Evolutionary conservation across 2,113 vertebrate species (phyloP).

Genomic region (Actenoides lindsayi): DNA sequence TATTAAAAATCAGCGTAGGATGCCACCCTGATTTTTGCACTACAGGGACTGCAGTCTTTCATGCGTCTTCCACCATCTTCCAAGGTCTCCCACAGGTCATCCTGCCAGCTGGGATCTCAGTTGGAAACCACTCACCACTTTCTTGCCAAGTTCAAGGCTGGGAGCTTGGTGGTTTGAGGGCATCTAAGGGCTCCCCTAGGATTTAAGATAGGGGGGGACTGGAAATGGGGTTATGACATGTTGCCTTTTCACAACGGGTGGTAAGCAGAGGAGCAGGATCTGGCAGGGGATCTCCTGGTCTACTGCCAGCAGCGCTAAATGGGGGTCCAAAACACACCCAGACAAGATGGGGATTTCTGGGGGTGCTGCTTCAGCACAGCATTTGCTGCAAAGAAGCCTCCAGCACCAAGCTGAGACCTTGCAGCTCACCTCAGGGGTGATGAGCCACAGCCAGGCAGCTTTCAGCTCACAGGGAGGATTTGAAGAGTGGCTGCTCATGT

Average conservation of each 20-base stretch:
- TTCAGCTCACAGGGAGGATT: background rate
- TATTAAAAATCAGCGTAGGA: background rate
- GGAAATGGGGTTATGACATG: background rate
- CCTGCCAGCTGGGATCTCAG: background rate
- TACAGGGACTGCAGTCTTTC: background rate
- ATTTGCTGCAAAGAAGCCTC: background rate
- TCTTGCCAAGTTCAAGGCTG: background rate
- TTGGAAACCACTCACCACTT: background rate
- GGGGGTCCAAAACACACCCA: background rate
- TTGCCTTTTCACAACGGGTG: background rate
- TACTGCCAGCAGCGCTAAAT: background rate
- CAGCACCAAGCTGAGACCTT: background rate
- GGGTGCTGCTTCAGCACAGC: background rate
- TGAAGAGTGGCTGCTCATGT: background rate
- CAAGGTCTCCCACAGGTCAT: background rate
- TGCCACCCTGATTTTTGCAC: background rate
- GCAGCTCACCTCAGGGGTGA: background rate
- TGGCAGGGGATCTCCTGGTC: background rate
- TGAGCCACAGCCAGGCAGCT: background rate
- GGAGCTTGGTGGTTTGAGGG: background rate
- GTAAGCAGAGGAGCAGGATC: background rate
- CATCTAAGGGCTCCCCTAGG: background rate
- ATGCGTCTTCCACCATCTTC: background rate
- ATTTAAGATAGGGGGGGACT: fast-evolving
- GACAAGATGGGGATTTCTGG: background rate